A percentile compares a stretch with the other conserved stretches of the same genome.
These are phyloP conservation scores for Oxytorus armatus DNA, from an alignment of 2,888 invertebrate genomes.

Conservation along the genomic window DNA sequence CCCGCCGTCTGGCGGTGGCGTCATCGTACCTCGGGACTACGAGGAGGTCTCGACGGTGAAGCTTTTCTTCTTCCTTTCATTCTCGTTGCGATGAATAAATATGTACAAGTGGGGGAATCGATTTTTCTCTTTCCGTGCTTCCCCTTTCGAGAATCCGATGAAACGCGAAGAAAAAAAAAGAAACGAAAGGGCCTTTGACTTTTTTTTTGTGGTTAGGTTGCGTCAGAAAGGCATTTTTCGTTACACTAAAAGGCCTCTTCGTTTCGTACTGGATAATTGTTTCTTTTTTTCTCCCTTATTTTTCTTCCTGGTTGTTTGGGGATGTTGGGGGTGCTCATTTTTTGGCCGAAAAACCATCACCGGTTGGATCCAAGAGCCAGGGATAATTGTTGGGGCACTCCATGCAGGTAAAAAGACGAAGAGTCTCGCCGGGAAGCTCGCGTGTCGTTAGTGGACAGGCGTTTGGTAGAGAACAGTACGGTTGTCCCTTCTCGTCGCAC, in stretches of 20 bases:
- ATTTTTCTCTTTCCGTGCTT: conserved; percentile 24
- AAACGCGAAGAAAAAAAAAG: background rate
- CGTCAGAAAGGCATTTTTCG: background rate
- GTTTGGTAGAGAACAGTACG: conserved; percentile 96
- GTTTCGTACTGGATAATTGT: background rate
- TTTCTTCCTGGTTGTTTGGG: no score
- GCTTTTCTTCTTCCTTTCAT: conserved; percentile 10
- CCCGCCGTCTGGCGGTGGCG: conserved; percentile 33
- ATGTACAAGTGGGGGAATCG: conserved; percentile 57
- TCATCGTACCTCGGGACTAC: conserved; percentile 22
- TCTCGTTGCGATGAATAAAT: conserved; percentile 38
- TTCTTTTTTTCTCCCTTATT: background rate
- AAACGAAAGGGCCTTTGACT: background rate
- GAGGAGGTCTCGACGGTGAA: background rate
- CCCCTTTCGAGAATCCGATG: conserved; percentile 1
- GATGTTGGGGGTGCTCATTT: conserved; percentile 86
- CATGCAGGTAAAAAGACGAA: conserved; percentile 97
- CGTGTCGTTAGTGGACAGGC: conserved; percentile 95
- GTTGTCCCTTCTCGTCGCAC: conserved; percentile 97
- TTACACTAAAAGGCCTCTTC: background rate
- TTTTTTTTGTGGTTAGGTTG: background rate
- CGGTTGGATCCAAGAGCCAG: conserved; percentile 97
- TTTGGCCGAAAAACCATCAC: conserved; percentile 95
- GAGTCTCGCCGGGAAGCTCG: conserved; percentile 96
- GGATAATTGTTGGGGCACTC: conserved; percentile 98